Conservation (phyloP, 2,888 invertebrate genomes). For the Malacosoma neustria region DNA sequence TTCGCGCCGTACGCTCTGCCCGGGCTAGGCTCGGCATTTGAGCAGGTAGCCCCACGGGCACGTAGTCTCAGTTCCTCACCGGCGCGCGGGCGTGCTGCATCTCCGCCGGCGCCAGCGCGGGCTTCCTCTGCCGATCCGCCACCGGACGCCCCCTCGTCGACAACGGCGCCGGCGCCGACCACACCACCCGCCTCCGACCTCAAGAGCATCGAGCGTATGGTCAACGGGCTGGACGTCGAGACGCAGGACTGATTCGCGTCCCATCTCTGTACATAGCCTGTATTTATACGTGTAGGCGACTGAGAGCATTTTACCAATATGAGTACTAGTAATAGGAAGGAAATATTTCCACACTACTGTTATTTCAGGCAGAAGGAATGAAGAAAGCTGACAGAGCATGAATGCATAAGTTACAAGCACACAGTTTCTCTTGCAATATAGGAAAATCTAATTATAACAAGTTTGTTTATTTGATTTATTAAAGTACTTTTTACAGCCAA, state of each 20-base stretch:
- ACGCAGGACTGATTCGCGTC: constrained; percentile 70
- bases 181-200: constrained; percentile 86
- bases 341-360: too few species aligned
- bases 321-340: too few species aligned
- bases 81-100: constrained; percentile 50
- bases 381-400: too few species aligned
- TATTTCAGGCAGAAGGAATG: too few species aligned
- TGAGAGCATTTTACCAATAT: too few species aligned
- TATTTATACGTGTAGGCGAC: too few species aligned
- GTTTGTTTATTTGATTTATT: too few species aligned
- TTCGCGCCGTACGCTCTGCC: constrained; percentile 94
- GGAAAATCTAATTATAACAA: too few species aligned
- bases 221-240: constrained; percentile 94
- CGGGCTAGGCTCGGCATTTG: constrained; percentile 87
- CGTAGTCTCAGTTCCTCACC: constrained; percentile 78
- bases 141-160: constrained; percentile 72
- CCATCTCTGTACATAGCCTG: constrained; percentile 58
- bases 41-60: constrained; percentile 88
- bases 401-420: too few species aligned
- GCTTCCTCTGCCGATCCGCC: constrained; percentile 68
- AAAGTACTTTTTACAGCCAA: too few species aligned
- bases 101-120: constrained; percentile 56
- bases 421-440: too few species aligned
- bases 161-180: constrained; percentile 65
- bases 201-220: constrained; percentile 98